Evolutionary conservation across 2,797 vertebrate genomes (phyloP), one percentile per base, ranked within the genome.

Genomic region (Ptychobarbus kaznakovi): DNA sequence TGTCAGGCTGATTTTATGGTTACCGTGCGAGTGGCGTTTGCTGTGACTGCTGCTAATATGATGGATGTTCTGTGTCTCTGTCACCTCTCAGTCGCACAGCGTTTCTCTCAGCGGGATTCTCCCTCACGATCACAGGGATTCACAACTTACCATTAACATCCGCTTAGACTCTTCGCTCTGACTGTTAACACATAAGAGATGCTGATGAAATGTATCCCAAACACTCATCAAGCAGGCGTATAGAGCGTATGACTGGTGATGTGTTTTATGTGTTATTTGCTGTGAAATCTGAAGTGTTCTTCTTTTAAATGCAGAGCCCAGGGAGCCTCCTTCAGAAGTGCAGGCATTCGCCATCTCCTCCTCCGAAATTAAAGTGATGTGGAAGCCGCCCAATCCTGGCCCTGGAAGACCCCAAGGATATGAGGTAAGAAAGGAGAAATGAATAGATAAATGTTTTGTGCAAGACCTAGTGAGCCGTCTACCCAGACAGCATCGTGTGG

Each of bases 401-500:
- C 96, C 97, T 42, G 98, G 97, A 94, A 96, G 94, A 94, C 97
- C 97, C 6, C 94, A 95, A 92, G 97, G 96, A 94, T 99, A 98
- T 89, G 98, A 99, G 97, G 98, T 99, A 93, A 92, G 93, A 88
- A 82, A 69, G 53, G 89, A 89, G 89, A 85, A 49, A 32, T 28
- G 22, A 87, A 12, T 70, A 5, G 22, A 38, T 70, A 61, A 44
- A 49, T 81, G 51, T 25, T 82, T 79, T 42, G 35, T 86, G 78
- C 74, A 35, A 53, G 38, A 35, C 38, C 40, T 61, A 13, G 25
- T 58, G 51, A 77, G 53, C 49, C 15, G 12, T 8, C 20, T 4
- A 58, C 9, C 22, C n/a, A 58, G 56, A 11, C 9, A 58, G 9
- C 22, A 58, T 58, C 22, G 1, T 28, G 12, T 28, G 61, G 5